A percentile compares a stretch with the other conserved stretches of the same genome.
Conservation (phyloP, 23 tunicate genomes). For the Clavelina lepadiformis region DNA sequence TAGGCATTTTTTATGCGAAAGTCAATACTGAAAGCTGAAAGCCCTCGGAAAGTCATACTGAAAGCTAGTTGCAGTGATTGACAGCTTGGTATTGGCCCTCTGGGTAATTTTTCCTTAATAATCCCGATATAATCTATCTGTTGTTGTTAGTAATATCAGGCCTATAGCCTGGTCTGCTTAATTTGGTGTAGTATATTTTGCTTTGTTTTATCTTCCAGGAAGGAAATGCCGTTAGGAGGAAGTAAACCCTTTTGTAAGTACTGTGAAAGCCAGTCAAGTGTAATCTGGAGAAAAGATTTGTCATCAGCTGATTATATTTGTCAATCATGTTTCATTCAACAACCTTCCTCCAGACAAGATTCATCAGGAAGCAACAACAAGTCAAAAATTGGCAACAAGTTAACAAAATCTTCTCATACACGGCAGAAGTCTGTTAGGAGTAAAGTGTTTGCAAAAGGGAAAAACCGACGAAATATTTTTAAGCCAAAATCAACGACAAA, state of each 20-base stretch:
- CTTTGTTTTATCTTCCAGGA: no score
- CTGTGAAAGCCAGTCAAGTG: constrained; percentile 11
- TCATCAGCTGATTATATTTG: constrained; percentile 30
- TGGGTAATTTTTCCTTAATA: no score
- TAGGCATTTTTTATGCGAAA: no score
- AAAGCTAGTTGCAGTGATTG: no score
- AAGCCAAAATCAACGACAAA: constrained; percentile 37
- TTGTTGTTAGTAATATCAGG: no score
- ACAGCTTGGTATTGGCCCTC: no score
- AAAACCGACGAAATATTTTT: constrained; percentile 48
- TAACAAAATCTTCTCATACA: constrained; percentile 2
- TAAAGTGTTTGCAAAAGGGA: constrained; percentile 56
- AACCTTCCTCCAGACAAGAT: constrained; percentile 22
- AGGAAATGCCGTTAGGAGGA: constrained; percentile 46
- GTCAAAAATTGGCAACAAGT: not conserved
- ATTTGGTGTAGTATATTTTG: no score
- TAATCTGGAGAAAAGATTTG: constrained; percentile 40
- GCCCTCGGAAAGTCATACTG: no score
- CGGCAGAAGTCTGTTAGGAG: constrained; percentile 39
- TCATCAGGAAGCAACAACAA: not conserved
- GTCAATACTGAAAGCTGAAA: no score
- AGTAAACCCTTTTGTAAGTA: constrained; percentile 16
- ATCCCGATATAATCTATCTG: no score
- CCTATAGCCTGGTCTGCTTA: no score
- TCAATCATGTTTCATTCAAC: constrained; percentile 31